Evolutionary conservation across 64 coral and sea anemone genomes (phyloP).

Genomic region (Pachyseris speciosa): DNA sequence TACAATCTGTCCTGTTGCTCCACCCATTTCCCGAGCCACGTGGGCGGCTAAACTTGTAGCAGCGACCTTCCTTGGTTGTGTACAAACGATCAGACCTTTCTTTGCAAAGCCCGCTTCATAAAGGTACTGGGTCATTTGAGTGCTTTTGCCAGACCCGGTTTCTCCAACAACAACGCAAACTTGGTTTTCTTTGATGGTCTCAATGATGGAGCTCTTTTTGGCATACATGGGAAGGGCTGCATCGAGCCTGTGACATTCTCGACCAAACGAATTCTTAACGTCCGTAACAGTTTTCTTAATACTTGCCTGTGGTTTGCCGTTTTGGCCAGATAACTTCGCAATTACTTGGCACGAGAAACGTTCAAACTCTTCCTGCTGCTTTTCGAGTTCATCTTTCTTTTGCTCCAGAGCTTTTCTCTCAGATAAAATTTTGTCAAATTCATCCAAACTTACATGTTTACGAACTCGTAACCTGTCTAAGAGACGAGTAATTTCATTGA

Average conservation of each 20-base stretch:
- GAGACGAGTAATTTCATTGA: neutral
- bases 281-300: constrained; percentile 6
- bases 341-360: neutral
- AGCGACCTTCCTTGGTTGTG: constrained; percentile 90
- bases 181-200: constrained; percentile 70
- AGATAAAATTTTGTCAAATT: constrained; percentile 40
- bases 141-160: constrained; percentile 92
- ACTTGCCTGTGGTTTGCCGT: neutral
- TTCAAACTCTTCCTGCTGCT: constrained; percentile 56
- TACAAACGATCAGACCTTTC: constrained; percentile 71
- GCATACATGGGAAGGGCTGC: constrained; percentile 86
- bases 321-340: neutral
- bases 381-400: constrained; percentile 63
- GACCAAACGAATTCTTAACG: constrained; percentile 50
- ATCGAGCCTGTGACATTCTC: constrained; percentile 70
- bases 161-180: constrained; percentile 83
- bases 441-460: constrained; percentile 32
- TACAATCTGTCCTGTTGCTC: constrained; percentile 53
- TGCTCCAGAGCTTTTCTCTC: constrained; percentile 62
- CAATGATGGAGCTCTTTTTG: constrained; percentile 57
- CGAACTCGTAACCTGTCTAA: neutral
- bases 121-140: constrained; percentile 82
- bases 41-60: constrained; percentile 72
- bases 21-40: constrained; percentile 79
- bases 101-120: constrained; percentile 79